phyloP scores from a whole-genome alignment of 2,113 vertebrate species.

The Parotia lawesii region DNA sequence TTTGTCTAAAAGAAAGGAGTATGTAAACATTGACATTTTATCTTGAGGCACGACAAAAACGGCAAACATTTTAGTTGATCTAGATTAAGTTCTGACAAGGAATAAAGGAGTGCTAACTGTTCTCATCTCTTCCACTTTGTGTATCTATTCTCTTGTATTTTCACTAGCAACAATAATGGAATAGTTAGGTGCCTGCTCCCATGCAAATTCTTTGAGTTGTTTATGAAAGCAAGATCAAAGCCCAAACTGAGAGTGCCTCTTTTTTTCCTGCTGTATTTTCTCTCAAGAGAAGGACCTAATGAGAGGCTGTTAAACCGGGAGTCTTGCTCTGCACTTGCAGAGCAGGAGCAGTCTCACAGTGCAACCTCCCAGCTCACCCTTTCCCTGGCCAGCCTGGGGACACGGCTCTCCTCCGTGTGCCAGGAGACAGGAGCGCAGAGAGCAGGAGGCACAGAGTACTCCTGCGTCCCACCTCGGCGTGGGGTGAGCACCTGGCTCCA shows the following conservation, averaged over 20 bases:
- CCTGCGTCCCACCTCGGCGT: fast-evolving
- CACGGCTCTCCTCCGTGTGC: not conserved
- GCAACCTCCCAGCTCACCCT: not conserved
- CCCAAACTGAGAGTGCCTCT: not conserved
- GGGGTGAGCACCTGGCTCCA: not conserved
- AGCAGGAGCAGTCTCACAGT: not conserved
- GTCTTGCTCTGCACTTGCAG: not conserved
- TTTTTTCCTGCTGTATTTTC: not conserved
- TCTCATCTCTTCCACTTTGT: not conserved
- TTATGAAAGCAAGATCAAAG: conserved; percentile 45
- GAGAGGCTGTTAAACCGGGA: not conserved
- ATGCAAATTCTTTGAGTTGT: conserved; percentile 11
- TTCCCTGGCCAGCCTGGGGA: not conserved
- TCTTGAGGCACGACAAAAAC: conserved; percentile 28
- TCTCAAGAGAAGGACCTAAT: not conserved
- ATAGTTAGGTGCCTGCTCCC: not conserved
- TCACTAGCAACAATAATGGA: not conserved
- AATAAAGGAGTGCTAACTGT: conserved; percentile 20
- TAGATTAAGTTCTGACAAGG: conserved; percentile 21
- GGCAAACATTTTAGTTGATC: conserved; percentile 4
- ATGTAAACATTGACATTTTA: conserved; percentile 3
- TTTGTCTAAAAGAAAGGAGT: not conserved
- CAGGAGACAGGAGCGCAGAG: not conserved
- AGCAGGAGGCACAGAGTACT: not conserved
- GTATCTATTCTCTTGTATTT: not conserved